Evolutionary conservation across 2,113 vertebrate genomes (phyloP).

Genomic region (Chroicocephalus ridibundus): DNA sequence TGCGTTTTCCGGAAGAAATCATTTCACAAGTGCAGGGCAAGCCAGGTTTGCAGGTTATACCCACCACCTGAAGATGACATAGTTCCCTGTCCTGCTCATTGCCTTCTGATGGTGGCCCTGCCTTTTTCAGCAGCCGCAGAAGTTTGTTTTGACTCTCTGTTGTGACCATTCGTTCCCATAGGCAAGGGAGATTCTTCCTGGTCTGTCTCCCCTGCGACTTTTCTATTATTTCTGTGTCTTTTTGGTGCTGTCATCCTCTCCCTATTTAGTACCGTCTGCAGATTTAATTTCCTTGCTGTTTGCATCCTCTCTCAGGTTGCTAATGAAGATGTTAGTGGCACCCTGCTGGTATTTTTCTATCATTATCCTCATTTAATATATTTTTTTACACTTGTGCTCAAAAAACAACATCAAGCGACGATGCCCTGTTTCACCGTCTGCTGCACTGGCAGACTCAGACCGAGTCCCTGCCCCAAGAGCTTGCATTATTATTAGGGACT

Average conservation of each 20-base stretch:
- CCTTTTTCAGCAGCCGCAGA: background rate
- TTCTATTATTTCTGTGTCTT: background rate
- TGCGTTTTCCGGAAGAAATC: background rate
- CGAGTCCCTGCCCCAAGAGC: background rate
- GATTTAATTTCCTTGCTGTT: constrained; percentile 18
- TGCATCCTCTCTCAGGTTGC: background rate
- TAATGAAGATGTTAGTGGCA: constrained; percentile 22
- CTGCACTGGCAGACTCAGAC: background rate
- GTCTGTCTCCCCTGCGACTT: background rate
- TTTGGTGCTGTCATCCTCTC: background rate
- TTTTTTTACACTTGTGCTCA: background rate
- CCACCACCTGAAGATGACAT: background rate
- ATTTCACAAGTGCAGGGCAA: background rate
- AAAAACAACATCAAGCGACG: background rate
- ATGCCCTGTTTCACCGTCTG: background rate
- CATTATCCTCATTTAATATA: background rate
- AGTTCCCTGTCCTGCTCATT: background rate
- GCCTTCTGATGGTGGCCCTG: background rate
- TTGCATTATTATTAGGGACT: background rate
- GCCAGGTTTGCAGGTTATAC: background rate
- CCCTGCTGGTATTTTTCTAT: constrained; percentile 34
- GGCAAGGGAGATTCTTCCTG: background rate
- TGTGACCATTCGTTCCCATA: background rate
- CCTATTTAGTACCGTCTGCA: background rate
- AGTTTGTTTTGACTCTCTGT: background rate